Evolutionary conservation across 2,113 vertebrate species (phyloP).

Genomic region (Pedetes capensis): DNA sequence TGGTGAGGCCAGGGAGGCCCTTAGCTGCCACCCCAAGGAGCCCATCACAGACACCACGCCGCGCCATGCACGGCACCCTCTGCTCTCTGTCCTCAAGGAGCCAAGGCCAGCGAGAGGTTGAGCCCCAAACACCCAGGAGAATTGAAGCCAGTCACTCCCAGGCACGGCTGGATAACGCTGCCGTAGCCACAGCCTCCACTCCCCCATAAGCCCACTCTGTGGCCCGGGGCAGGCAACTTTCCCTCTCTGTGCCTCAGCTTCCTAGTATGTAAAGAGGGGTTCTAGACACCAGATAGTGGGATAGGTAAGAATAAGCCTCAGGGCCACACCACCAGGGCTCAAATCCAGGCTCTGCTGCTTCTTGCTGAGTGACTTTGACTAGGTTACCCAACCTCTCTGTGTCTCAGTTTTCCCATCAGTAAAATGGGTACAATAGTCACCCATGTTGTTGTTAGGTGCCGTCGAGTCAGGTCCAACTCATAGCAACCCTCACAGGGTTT

Average conservation of each 20-base stretch:
- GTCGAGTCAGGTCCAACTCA: too few species aligned
- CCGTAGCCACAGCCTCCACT: rapidly evolving
- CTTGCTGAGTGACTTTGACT: background rate
- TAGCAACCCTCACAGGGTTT: too few species aligned
- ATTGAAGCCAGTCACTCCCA: rapidly evolving
- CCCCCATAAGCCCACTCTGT: rapidly evolving
- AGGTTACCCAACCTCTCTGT: too few species aligned
- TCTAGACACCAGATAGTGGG: background rate
- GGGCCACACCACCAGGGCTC: background rate
- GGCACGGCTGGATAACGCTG: background rate
- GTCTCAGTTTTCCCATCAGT: background rate
- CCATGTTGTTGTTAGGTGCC: too few species aligned
- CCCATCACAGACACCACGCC: too few species aligned
- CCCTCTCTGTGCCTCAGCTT: background rate
- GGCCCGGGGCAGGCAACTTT: background rate
- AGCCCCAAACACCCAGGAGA: background rate
- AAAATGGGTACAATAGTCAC: background rate
- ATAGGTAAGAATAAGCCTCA: background rate
- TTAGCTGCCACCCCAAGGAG: rapidly evolving
- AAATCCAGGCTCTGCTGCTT: background rate
- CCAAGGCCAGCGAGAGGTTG: rapidly evolving
- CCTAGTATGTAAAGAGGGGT: background rate
- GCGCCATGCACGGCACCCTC: too few species aligned
- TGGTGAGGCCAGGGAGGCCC: background rate
- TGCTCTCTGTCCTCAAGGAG: background rate